Evolutionary conservation across 2,888 invertebrate species (phyloP).

Genomic region (Apamea monoglypha): DNA sequence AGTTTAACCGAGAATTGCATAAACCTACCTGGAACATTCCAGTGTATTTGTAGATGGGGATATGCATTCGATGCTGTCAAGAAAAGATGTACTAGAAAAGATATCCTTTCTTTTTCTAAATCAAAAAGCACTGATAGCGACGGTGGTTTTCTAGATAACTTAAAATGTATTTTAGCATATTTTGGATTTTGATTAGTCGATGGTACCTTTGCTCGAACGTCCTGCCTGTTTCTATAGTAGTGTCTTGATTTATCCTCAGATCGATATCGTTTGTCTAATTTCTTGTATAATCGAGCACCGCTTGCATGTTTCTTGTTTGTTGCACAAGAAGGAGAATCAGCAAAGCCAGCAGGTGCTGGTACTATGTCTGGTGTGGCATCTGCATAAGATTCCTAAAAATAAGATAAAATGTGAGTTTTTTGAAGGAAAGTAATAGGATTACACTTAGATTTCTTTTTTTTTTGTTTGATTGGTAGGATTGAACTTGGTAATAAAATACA

Average conservation of each 20-base stretch:
- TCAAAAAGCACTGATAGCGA: background rate
- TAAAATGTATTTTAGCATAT: conserved; percentile 43
- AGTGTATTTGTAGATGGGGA: conserved; percentile 89
- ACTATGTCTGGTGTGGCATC: conserved; percentile 93
- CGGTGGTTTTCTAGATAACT: conserved; percentile 34
- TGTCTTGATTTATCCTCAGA: conserved; percentile 94
- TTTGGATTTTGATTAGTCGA: conserved; percentile 38
- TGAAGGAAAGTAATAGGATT: background rate
- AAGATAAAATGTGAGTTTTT: background rate
- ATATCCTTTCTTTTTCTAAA: conserved; percentile 23
- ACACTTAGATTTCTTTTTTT: background rate
- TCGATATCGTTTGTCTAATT: conserved; percentile 94
- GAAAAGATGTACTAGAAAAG: conserved; percentile 61
- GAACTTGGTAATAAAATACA: background rate
- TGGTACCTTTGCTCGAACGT: conserved; percentile 94
- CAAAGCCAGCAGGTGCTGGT: conserved; percentile 96
- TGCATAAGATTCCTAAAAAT: conserved; percentile 84
- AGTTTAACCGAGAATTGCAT: conserved; percentile 87
- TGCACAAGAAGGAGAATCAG: conserved; percentile 93
- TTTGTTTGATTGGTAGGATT: background rate
- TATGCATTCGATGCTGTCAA: conserved; percentile 72
- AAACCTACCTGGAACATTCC: conserved; percentile 88
- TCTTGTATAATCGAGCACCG: conserved; percentile 93
- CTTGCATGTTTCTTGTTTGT: conserved; percentile 81
- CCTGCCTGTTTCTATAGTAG: conserved; percentile 92